Conservation (phyloP, 2,888 invertebrate species). For the Patella depressa region DNA sequence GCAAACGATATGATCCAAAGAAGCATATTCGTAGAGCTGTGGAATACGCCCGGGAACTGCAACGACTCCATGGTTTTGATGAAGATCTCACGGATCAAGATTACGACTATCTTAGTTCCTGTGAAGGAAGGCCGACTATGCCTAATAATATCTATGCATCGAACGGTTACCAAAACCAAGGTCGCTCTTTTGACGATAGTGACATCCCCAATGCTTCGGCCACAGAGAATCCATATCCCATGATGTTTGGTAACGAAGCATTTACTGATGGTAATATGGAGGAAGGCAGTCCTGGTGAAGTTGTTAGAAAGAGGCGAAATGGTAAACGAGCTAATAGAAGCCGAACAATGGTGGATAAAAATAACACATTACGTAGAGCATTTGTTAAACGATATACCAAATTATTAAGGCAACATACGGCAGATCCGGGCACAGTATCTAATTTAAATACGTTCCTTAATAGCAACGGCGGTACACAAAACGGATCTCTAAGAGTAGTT, state of each 20-base stretch:
- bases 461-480: conserved; percentile 18
- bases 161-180: conserved; percentile 17
- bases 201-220: conserved; percentile 26
- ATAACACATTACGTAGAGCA: conserved; percentile 60
- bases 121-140: conserved; percentile 34
- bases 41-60: conserved; percentile 47
- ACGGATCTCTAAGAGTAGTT: conserved; percentile 15
- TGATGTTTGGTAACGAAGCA: conserved; percentile 40
- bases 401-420: conserved; percentile 44
- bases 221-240: conserved; percentile 32
- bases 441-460: conserved; percentile 22
- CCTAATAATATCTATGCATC: conserved; percentile 23
- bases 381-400: conserved; percentile 57
- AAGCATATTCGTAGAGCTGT: conserved; percentile 46
- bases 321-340: conserved; percentile 29
- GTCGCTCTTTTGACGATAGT: conserved; percentile 31
- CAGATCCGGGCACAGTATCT: conserved; percentile 37
- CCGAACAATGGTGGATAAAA: conserved; percentile 44
- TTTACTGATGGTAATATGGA: conserved; percentile 20
- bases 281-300: conserved; percentile 17
- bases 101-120: conserved; percentile 38
- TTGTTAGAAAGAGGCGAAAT: conserved; percentile 20
- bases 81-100: conserved; percentile 51
- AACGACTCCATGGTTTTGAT: conserved; percentile 47
- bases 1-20: conserved; percentile 51